Evolutionary conservation across 2,888 invertebrate species (phyloP).

Genomic region (Leptodirus hochenwartii): DNA sequence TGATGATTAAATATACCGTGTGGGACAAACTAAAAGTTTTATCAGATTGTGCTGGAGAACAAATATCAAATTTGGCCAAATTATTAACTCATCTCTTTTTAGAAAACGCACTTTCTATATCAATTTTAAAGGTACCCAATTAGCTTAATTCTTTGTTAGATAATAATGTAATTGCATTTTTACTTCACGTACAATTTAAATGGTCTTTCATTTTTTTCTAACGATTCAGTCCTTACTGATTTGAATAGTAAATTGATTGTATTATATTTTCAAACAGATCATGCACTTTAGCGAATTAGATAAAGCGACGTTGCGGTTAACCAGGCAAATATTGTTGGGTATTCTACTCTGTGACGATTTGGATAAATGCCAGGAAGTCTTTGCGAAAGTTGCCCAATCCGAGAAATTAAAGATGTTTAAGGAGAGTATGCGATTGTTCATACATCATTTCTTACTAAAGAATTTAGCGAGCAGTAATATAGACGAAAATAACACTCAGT

Average conservation of each 20-base stretch:
- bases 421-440: slow-evolving; percentile 68
- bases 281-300: slow-evolving; percentile 75
- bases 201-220: too few relatives aligned
- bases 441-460: slow-evolving; percentile 68
- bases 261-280: too few relatives aligned
- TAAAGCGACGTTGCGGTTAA: slow-evolving; percentile 56
- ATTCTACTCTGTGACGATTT: slow-evolving; percentile 50
- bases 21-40: slow-evolving; percentile 88
- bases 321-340: slow-evolving; percentile 58
- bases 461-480: slow-evolving; percentile 34
- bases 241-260: too few relatives aligned
- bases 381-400: slow-evolving; percentile 52
- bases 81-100: slow-evolving; percentile 64
- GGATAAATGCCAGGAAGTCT: slow-evolving; percentile 40
- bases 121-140: slow-evolving; percentile 59
- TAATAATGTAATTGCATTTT: too few relatives aligned
- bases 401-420: slow-evolving; percentile 62
- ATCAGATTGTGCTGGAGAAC: slow-evolving; percentile 38
- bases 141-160: slow-evolving; percentile 4
- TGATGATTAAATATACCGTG: slow-evolving; percentile 69
- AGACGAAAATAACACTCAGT: slow-evolving; percentile 26
- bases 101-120: slow-evolving; percentile 58
- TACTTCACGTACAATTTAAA: too few relatives aligned
- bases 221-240: too few relatives aligned
- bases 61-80: slow-evolving; percentile 58